phyloP scores from a whole-genome alignment of 2,113 vertebrate genomes.

The Pontoporia blainvillei region DNA sequence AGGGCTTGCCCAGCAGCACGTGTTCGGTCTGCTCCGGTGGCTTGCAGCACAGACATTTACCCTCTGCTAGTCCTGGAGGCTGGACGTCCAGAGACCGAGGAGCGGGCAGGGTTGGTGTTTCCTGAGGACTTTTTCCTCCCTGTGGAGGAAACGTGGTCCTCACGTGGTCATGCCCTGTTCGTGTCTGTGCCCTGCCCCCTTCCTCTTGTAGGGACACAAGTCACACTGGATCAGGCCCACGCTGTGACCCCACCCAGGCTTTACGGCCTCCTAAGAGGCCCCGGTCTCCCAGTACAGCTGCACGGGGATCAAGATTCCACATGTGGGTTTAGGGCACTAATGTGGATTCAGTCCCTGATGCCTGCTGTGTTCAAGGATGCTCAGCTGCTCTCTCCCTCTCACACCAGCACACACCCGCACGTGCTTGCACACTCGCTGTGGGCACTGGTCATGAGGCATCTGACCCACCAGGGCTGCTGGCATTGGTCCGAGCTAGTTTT shows the following conservation, averaged over 20 bases:
- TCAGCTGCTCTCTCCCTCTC: background rate
- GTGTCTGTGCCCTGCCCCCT: background rate
- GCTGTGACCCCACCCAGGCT: background rate
- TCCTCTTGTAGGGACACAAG: background rate
- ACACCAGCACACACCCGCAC: background rate
- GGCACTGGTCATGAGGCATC: background rate
- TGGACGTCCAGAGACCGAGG: background rate
- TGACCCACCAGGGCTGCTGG: background rate
- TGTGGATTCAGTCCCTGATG: accelerated
- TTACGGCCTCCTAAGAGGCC: background rate
- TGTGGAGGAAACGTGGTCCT: background rate
- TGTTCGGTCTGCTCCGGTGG: background rate
- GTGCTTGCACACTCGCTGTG: too few relatives aligned
- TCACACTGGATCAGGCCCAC: background rate
- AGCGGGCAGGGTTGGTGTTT: background rate
- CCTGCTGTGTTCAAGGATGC: accelerated
- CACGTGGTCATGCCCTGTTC: background rate
- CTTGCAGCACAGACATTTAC: background rate
- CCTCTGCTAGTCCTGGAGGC: background rate
- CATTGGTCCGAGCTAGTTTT: background rate
- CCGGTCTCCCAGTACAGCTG: background rate
- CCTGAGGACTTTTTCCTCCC: background rate
- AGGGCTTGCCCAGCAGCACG: accelerated
- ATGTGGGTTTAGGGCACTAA: accelerated
- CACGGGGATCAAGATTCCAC: background rate